Percentiles rank a stretch among this genome's conserved stretches.
phyloP scores from a whole-genome alignment of 1,140 invertebrate genomes.

The Aricia agestis region DNA sequence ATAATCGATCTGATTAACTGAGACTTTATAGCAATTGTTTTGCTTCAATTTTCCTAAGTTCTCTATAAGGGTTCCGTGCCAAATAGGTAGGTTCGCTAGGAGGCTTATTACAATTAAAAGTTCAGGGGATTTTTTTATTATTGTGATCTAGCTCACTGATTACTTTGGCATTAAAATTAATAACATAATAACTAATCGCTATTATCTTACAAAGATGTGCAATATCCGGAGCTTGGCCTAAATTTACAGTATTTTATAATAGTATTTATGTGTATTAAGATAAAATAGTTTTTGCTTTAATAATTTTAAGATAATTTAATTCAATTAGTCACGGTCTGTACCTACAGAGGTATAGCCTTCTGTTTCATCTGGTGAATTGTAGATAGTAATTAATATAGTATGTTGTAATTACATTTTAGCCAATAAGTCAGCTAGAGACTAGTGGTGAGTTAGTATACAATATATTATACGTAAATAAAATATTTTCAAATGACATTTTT shows the following conservation, averaged over 20 bases:
- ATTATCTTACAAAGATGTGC: neutral
- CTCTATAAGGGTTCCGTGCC: too few relatives aligned
- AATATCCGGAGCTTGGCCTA: neutral
- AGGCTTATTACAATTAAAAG: too few relatives aligned
- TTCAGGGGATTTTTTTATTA: too few relatives aligned
- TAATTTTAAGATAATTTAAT: neutral
- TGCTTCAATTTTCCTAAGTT: too few relatives aligned
- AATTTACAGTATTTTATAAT: neutral
- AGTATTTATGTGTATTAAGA: neutral
- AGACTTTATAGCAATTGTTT: too few relatives aligned
- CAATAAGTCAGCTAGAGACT: too few relatives aligned
- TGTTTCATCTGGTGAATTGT: neutral
- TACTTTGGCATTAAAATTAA: neutral
- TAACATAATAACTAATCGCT: neutral
- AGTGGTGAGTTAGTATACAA: too few relatives aligned
- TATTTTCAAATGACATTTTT: too few relatives aligned
- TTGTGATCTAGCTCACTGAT: neutral
- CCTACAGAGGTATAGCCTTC: neutral
- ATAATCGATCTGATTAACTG: too few relatives aligned
- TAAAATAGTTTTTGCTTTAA: neutral
- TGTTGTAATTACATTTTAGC: neutral
- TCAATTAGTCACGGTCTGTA: neutral
- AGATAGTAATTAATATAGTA: neutral
- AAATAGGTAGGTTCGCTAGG: too few relatives aligned
- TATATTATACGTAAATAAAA: too few relatives aligned